phyloP scores from a whole-genome alignment of 2,113 vertebrate species.

The Lanius ludovicianus region DNA sequence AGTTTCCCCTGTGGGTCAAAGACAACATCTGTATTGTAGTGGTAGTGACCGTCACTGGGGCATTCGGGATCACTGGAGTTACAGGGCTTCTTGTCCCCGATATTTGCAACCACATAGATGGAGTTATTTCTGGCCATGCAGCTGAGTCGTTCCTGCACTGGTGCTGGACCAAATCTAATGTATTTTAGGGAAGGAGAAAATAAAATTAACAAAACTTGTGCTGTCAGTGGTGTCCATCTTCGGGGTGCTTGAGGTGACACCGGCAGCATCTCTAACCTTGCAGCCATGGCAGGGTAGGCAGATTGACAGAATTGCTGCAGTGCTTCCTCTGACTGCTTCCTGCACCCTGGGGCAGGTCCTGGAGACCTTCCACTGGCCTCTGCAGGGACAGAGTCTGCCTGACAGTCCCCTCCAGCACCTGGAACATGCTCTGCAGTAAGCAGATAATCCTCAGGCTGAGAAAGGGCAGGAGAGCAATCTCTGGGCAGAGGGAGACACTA shows the following conservation, averaged over 20 bases:
- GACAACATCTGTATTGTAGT: slow-evolving; percentile 70
- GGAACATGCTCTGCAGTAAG: not conserved
- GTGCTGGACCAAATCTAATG: slow-evolving; percentile 46
- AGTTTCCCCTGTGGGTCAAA: slow-evolving; percentile 70
- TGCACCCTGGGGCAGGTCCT: not conserved
- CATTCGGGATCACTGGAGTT: slow-evolving; percentile 44
- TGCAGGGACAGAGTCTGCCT: not conserved
- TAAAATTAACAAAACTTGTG: not conserved
- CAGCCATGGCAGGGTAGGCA: not conserved
- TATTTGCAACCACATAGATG: slow-evolving; percentile 88
- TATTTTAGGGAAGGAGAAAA: not conserved
- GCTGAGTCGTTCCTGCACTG: slow-evolving; percentile 78
- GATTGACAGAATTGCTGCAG: not conserved
- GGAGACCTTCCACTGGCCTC: fast-evolving
- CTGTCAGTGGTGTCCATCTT: too few relatives aligned
- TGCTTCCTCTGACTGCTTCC: not conserved
- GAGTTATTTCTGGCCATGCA: slow-evolving; percentile 83
- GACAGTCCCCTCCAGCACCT: not conserved
- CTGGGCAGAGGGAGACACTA: not conserved
- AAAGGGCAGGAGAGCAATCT: not conserved
- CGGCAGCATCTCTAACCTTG: not conserved
- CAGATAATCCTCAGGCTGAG: not conserved
- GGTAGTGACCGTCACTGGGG: slow-evolving; percentile 54
- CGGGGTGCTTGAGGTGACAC: not conserved
- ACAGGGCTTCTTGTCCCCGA: slow-evolving; percentile 71